Evolutionary conservation across 2,113 vertebrate genomes (phyloP).

Genomic region (Marmota flaviventris): DNA sequence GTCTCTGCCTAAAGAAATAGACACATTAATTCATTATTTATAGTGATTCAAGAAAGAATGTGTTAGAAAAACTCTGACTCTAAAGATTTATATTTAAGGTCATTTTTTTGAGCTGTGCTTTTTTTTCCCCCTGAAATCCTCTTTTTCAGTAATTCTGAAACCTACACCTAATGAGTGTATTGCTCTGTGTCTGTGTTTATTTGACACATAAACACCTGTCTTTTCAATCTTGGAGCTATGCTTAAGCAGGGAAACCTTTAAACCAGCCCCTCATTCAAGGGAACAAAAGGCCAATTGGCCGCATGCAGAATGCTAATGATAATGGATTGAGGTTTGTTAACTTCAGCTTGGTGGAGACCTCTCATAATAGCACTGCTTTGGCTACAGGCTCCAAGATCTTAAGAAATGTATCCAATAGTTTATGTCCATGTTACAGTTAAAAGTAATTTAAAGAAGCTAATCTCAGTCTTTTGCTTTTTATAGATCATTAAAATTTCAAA

Average conservation of each 20-base stretch:
- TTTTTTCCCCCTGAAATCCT: not conserved
- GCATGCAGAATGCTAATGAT: not conserved
- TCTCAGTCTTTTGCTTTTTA: slow-evolving; percentile 14
- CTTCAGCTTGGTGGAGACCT: not conserved
- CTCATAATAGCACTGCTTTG: not conserved
- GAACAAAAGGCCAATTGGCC: slow-evolving; percentile 13
- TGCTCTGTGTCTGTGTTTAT: slow-evolving; percentile 60
- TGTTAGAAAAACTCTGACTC: slow-evolving; percentile 69
- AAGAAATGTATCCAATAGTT: not conserved
- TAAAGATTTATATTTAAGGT: slow-evolving; percentile 73
- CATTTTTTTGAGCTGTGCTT: slow-evolving; percentile 46
- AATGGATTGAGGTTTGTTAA: not conserved
- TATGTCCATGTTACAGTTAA: not conserved
- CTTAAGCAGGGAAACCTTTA: slow-evolving; percentile 53
- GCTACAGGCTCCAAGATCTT: not conserved
- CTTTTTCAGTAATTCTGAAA: slow-evolving; percentile 62
- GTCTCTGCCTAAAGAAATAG: slow-evolving; percentile 80
- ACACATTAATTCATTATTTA: slow-evolving; percentile 80
- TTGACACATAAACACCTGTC: slow-evolving; percentile 77
- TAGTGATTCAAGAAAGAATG: slow-evolving; percentile 77
- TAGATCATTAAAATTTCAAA: slow-evolving; percentile 46
- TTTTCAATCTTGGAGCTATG: slow-evolving; percentile 65
- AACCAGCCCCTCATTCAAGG: slow-evolving; percentile 33
- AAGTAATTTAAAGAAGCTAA: not conserved
- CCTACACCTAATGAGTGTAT: slow-evolving; percentile 14